A percentile compares a stretch with the other conserved stretches of the same genome.
Conservation (phyloP, 2,113 vertebrate species). For the Regulus satrapa region DNA sequence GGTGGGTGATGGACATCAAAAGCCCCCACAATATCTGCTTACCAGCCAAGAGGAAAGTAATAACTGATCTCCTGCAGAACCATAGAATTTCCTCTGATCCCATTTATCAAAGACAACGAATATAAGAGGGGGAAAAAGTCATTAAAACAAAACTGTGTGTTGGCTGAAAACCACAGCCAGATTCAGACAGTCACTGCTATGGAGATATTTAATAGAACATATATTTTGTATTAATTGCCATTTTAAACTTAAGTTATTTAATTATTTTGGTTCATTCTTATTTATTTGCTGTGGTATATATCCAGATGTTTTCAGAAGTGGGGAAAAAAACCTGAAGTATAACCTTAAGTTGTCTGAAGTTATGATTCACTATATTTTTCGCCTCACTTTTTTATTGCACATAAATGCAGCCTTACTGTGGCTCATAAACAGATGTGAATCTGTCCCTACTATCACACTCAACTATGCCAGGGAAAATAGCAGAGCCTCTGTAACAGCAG, state of each 20-base stretch:
- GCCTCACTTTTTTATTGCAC: background rate
- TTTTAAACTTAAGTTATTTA: background rate
- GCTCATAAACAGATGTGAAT: background rate
- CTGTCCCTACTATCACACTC: background rate
- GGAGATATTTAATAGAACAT: background rate
- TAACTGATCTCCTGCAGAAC: background rate
- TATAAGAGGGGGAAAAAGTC: rapidly evolving
- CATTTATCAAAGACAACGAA: background rate
- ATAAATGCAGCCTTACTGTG: background rate
- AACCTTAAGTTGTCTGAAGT: background rate
- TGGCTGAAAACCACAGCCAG: background rate
- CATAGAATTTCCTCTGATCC: background rate
- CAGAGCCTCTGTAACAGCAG: background rate
- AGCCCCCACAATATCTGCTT: background rate
- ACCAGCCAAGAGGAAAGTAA: background rate
- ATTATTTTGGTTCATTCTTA: background rate
- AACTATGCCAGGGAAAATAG: background rate
- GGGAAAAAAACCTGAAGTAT: background rate
- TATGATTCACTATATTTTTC: background rate
- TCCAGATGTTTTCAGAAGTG: background rate
- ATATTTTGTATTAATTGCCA: background rate
- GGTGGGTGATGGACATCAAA: background rate
- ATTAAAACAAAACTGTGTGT: background rate
- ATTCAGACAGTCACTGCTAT: background rate
- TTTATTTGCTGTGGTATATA: background rate